Percentiles rank a stretch among this genome's conserved stretches.
phyloP scores from a whole-genome alignment of 2,797 vertebrate species.

The Mionectes olivaceus region DNA sequence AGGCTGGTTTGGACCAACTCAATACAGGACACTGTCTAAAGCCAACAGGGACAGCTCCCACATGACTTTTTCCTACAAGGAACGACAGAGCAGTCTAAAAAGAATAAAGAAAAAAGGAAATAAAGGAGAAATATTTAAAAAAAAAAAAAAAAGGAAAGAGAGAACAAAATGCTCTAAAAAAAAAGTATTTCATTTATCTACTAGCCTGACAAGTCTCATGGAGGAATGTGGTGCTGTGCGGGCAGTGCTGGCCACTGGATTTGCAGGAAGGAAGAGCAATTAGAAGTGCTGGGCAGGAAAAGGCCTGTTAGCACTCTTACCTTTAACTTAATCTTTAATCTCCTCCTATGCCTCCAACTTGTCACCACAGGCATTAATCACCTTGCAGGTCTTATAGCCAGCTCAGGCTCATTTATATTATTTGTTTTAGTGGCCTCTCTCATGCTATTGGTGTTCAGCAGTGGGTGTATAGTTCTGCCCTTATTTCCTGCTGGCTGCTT shows the following conservation, averaged over 20 bases:
- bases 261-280: constrained; percentile 63
- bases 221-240: not conserved
- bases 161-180: not conserved
- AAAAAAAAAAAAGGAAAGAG: not conserved
- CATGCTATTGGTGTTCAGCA: not conserved
- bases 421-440: constrained; percentile 45
- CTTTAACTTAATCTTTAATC: constrained; percentile 71
- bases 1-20: not conserved
- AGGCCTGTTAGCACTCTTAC: constrained; percentile 65
- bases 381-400: constrained; percentile 12
- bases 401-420: constrained; percentile 47
- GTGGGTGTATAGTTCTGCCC: not conserved
- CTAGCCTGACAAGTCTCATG: not conserved
- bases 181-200: not conserved
- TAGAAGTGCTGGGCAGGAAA: constrained; percentile 54
- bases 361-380: constrained; percentile 72
- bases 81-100: not conserved
- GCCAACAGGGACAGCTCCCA: not conserved
- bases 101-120: not conserved
- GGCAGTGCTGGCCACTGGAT: not conserved
- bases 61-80: not conserved
- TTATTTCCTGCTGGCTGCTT: constrained; percentile 22
- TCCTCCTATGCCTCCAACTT: constrained; percentile 60
- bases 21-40: not conserved
- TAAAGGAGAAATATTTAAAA: not conserved